phyloP scores from a whole-genome alignment of 2,797 vertebrate genomes.

The Oophaga sylvatica region DNA sequence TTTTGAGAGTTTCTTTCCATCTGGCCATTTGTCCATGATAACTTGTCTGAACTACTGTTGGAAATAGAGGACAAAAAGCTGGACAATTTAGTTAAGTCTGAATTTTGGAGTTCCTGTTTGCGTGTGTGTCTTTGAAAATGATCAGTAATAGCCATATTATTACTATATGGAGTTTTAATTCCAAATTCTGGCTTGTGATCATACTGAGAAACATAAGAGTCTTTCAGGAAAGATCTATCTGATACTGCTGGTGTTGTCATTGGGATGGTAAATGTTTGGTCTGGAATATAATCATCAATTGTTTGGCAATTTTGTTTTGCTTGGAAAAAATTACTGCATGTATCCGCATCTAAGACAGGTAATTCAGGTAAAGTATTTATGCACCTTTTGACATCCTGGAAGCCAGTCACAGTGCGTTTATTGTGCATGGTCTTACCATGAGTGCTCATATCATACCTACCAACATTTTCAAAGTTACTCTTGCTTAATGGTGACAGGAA shows the following conservation, averaged over 20 bases:
- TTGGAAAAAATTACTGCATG: slow-evolving; percentile 75
- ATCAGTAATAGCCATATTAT: slow-evolving; percentile 71
- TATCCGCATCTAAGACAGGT: slow-evolving; percentile 72
- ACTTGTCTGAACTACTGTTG: slow-evolving; percentile 72
- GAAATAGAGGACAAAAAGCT: slow-evolving; percentile 69
- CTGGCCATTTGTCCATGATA: slow-evolving; percentile 71
- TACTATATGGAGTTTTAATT: slow-evolving; percentile 72
- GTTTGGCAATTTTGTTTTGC: slow-evolving; percentile 74
- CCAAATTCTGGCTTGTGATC: slow-evolving; percentile 75
- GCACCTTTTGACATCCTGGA: slow-evolving; percentile 80
- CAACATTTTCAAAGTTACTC: slow-evolving; percentile 71
- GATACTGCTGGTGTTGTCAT: slow-evolving; percentile 71
- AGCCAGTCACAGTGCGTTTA: slow-evolving; percentile 70
- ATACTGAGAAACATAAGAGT: slow-evolving; percentile 74
- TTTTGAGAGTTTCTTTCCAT: slow-evolving; percentile 68
- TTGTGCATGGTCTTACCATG: slow-evolving; percentile 72
- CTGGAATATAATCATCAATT: slow-evolving; percentile 75
- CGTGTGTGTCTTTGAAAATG: slow-evolving; percentile 74
- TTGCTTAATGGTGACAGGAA: slow-evolving; percentile 72
- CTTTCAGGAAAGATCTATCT: slow-evolving; percentile 76
- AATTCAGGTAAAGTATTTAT: slow-evolving; percentile 76
- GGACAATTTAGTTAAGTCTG: slow-evolving; percentile 75
- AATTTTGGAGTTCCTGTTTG: slow-evolving; percentile 71
- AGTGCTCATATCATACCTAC: slow-evolving; percentile 74
- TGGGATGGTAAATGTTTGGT: slow-evolving; percentile 76